These are phyloP conservation scores for Upupa epops DNA, from an alignment of 2,113 vertebrate species.

Conservation along the genomic window DNA sequence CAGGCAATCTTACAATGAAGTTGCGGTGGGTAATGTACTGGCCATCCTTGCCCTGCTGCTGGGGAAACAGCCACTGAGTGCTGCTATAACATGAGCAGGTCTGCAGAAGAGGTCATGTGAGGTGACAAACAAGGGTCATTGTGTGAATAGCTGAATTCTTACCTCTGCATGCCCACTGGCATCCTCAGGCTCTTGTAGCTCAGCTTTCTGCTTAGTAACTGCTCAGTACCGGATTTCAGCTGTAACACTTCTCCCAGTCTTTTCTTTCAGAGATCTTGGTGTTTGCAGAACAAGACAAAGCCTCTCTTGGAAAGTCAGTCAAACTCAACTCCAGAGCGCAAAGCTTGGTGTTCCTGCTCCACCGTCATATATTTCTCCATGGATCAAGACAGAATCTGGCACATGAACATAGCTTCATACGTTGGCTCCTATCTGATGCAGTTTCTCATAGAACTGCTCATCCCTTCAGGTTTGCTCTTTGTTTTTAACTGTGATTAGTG, in stretches of 20 bases:
- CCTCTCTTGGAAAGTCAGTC: neutral
- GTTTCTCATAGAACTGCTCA: neutral
- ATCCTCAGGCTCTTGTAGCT: neutral
- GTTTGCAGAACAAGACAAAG: neutral
- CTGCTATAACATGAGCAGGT: neutral
- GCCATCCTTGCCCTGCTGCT: neutral
- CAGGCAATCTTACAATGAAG: neutral
- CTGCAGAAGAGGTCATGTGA: neutral
- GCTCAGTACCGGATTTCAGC: neutral
- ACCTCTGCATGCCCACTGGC: neutral
- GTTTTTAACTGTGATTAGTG: neutral
- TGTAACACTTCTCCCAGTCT: neutral
- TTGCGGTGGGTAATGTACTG: fast-evolving
- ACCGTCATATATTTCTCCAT: neutral
- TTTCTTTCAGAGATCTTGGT: neutral
- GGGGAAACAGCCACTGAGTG: neutral
- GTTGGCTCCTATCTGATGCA: neutral
- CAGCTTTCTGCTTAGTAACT: neutral
- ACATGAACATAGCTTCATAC: neutral
- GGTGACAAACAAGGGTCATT: neutral
- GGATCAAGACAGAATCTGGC: neutral
- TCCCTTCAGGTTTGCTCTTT: neutral
- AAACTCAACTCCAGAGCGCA: neutral
- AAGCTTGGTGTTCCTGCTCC: neutral
- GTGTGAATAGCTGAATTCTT: neutral